Conservation (phyloP, 2,113 vertebrate genomes). For the Athene noctua region DNA sequence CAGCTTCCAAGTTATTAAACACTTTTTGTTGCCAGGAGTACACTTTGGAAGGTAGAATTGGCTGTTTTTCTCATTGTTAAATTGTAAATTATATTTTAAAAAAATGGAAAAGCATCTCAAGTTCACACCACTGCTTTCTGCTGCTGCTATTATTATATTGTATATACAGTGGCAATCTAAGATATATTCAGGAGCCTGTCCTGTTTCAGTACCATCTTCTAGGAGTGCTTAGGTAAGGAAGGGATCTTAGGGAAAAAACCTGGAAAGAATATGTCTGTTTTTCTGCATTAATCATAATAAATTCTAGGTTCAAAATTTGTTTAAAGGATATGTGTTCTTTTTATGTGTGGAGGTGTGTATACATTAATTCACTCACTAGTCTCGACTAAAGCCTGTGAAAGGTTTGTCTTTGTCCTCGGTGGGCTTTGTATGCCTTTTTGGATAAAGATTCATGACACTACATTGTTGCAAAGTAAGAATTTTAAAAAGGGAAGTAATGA, state of each 20-base stretch:
- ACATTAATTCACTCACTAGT: neutral
- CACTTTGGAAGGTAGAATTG: neutral
- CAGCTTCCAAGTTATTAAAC: neutral
- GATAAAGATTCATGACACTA: neutral
- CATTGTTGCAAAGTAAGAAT: neutral
- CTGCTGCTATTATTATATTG: neutral
- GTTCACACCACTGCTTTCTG: neutral
- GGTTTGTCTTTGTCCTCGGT: neutral
- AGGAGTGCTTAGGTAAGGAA: neutral
- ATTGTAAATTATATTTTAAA: neutral
- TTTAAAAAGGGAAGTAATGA: neutral
- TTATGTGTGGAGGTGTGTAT: neutral
- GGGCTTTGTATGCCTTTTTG: neutral
- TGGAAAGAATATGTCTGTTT: neutral
- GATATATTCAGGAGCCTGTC: neutral
- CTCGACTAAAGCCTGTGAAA: neutral
- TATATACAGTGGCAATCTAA: neutral
- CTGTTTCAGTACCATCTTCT: neutral
- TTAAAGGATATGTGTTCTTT: neutral
- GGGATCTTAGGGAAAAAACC: neutral
- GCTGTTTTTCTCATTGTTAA: constrained; percentile 5
- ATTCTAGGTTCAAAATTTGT: neutral
- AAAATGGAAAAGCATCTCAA: neutral
- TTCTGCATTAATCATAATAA: neutral
- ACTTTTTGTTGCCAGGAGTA: neutral